Evolutionary conservation across 1,140 invertebrate genomes (phyloP).

Genomic region (Drosophila burlai): DNA sequence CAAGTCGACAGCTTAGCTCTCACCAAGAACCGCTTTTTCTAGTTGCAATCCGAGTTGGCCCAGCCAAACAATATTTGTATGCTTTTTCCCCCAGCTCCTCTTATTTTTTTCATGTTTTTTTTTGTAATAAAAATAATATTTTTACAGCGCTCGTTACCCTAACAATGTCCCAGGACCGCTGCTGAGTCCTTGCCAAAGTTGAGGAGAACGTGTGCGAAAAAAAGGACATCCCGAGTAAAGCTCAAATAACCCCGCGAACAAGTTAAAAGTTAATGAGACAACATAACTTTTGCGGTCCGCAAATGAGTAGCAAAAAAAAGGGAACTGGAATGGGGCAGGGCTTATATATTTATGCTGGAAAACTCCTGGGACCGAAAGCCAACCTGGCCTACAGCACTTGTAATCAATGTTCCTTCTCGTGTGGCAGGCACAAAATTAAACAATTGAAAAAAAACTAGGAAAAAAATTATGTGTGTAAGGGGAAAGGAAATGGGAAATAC

Average conservation of each 20-base stretch:
- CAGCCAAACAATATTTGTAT: conserved; percentile 68
- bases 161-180: conserved; percentile 73
- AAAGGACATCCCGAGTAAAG: conserved; percentile 45
- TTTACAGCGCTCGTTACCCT: conserved; percentile 76
- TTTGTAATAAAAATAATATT: conserved; percentile 80
- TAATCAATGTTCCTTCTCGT: conserved; percentile 28
- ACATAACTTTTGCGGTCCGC: conserved; percentile 80
- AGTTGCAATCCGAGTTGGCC: conserved; percentile 50
- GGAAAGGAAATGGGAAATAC: background rate
- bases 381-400: conserved; percentile 33
- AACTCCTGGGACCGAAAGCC: conserved; percentile 29
- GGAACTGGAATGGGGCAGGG: background rate
- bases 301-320: conserved; percentile 67
- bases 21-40: conserved; percentile 50
- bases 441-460: conserved; percentile 43
- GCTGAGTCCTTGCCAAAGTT: conserved; percentile 59
- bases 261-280: conserved; percentile 85
- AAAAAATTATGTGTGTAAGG: background rate
- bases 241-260: conserved; percentile 76
- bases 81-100: conserved; percentile 6
- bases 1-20: conserved; percentile 75
- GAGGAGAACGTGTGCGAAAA: conserved; percentile 48
- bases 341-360: conserved; percentile 12
- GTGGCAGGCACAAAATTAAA: conserved; percentile 49
- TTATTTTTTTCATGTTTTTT: conserved; percentile 21